Conservation (phyloP, 2,797 vertebrate genomes). For the Chloroceryle amazona region DNA sequence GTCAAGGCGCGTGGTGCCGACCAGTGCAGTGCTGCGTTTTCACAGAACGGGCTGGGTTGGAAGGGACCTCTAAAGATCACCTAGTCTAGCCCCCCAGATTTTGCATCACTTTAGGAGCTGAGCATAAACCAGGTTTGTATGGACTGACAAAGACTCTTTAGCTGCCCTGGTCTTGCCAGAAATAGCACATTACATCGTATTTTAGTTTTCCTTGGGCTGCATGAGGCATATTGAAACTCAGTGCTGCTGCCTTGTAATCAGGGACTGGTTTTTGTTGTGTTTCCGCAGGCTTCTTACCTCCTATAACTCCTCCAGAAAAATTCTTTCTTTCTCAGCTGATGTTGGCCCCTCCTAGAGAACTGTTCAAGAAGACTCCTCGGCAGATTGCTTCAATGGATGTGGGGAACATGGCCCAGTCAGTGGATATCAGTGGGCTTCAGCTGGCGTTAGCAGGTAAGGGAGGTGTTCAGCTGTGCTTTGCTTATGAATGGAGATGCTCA, state of each 20-base stretch:
- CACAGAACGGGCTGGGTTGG: background rate
- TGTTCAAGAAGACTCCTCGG: slow-evolving; percentile 98
- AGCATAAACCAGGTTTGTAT: background rate
- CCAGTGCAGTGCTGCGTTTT: rapidly evolving
- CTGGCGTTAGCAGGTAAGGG: slow-evolving; percentile 91
- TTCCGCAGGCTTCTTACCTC: slow-evolving; percentile 92
- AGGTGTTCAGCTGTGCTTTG: background rate
- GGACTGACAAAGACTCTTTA: background rate
- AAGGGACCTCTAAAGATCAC: background rate
- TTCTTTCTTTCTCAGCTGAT: slow-evolving; percentile 98
- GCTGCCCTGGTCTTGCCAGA: background rate
- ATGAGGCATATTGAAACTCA: rapidly evolving
- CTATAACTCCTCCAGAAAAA: slow-evolving; percentile 96
- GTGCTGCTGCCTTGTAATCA: background rate
- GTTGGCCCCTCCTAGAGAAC: slow-evolving; percentile 95
- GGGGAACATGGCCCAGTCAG: slow-evolving; percentile 90
- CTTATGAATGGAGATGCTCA: background rate
- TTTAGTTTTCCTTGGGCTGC: background rate
- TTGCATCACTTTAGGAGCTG: background rate
- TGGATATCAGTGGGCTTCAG: slow-evolving; percentile 98
- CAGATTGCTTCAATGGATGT: slow-evolving; percentile 96
- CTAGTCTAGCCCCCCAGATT: background rate
- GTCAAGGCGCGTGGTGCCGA: rapidly evolving
- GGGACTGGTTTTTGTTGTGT: background rate
- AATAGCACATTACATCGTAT: rapidly evolving